Percentiles rank a stretch among this genome's conserved stretches.
Conservation (phyloP, 2,797 vertebrate genomes). For the Rhincodon typus region DNA sequence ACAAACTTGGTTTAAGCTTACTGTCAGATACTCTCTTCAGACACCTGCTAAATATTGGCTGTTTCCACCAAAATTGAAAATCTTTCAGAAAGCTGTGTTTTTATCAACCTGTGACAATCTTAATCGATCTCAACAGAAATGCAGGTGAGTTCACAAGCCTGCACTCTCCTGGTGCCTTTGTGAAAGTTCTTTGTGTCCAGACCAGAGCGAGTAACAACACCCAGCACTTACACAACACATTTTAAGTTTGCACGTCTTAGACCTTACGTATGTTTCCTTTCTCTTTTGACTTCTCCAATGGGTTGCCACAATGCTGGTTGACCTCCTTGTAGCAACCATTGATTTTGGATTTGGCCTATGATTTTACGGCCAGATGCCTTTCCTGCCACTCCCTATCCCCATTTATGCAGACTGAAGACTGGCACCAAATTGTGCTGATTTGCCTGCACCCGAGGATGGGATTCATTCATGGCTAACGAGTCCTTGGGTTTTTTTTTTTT, state of each 20-base stretch:
- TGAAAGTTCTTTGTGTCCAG: background rate
- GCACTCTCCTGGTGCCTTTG: too few species aligned
- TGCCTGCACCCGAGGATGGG: too few species aligned
- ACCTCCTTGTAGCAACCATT: background rate
- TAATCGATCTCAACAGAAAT: background rate
- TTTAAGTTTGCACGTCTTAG: too few species aligned
- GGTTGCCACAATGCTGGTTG: background rate
- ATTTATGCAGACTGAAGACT: too few species aligned
- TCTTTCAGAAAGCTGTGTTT: background rate
- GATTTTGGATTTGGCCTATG: background rate
- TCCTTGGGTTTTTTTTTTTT: background rate
- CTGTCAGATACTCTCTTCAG: background rate
- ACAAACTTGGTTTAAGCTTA: background rate
- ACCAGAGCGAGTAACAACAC: background rate
- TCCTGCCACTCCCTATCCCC: too few species aligned
- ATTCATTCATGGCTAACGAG: background rate
- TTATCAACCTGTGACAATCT: background rate
- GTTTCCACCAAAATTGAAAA: background rate
- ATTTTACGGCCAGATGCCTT: background rate
- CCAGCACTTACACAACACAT: background rate
- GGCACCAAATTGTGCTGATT: too few species aligned
- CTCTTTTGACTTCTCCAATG: background rate
- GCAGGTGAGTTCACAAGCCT: background rate
- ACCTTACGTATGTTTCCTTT: too few species aligned
- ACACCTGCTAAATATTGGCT: background rate